phyloP scores from a whole-genome alignment of 1,140 invertebrate species.

The Phymastichus coffea region DNA sequence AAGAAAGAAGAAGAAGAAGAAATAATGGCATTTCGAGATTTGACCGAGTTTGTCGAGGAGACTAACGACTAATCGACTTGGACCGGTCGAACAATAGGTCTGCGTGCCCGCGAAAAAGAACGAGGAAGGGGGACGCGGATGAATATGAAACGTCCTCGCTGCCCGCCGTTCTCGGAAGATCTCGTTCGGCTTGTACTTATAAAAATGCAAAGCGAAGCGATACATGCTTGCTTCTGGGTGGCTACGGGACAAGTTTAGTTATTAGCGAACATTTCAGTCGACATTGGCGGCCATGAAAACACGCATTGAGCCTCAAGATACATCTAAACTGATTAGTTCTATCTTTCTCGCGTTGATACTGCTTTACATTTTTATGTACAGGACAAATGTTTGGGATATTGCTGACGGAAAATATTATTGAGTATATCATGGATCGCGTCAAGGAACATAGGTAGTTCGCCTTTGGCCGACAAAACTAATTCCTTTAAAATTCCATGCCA shows the following conservation, averaged over 20 bases:
- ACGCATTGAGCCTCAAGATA: too few species aligned
- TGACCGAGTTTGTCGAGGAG: slow-evolving; percentile 6
- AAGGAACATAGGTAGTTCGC: too few species aligned
- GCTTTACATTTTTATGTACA: too few species aligned
- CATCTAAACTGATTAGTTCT: too few species aligned
- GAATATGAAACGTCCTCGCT: slow-evolving; percentile 46
- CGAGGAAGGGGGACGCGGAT: slow-evolving; percentile 31
- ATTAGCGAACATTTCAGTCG: slow-evolving; percentile 61
- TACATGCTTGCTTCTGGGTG: slow-evolving; percentile 56
- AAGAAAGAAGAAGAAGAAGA: too few species aligned
- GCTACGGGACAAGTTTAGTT: slow-evolving; percentile 56
- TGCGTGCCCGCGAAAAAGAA: not conserved
- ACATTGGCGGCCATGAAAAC: too few species aligned
- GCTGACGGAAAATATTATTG: too few species aligned
- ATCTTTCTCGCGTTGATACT: too few species aligned
- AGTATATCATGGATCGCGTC: too few species aligned
- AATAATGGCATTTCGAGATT: not conserved
- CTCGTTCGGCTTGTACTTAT: slow-evolving; percentile 45
- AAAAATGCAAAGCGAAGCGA: slow-evolving; percentile 56
- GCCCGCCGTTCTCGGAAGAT: slow-evolving; percentile 38
- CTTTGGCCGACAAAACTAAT: too few species aligned
- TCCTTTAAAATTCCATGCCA: too few species aligned
- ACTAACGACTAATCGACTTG: slow-evolving; percentile 22
- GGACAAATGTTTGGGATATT: too few species aligned
- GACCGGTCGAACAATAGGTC: slow-evolving; percentile 20